Conservation (phyloP, 2,113 vertebrate genomes). For the Opisthocomus hoazin region DNA sequence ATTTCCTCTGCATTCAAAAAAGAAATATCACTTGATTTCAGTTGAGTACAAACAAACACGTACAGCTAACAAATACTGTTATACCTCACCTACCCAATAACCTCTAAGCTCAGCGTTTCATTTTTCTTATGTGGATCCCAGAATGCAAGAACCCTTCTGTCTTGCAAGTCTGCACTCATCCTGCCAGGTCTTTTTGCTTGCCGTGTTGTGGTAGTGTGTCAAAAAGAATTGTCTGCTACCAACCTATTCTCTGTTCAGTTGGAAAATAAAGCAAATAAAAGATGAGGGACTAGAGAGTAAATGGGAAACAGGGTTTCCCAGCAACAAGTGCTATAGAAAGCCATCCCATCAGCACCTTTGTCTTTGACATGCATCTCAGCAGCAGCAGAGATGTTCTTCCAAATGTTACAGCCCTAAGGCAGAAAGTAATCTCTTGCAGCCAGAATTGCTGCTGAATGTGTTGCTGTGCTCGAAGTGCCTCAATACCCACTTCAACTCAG, state of each 20-base stretch:
- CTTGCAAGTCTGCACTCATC: not conserved
- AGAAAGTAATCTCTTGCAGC: no score
- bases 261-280: not conserved
- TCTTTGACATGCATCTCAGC: no score
- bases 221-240: not conserved
- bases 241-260: not conserved
- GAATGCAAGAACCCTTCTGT: not conserved
- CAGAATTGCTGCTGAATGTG: not conserved
- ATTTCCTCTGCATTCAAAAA: not conserved
- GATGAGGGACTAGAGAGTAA: not conserved
- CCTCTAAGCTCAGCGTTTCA: not conserved
- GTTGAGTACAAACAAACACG: not conserved
- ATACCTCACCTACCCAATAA: not conserved
- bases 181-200: not conserved
- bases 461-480: not conserved
- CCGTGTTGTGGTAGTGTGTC: not conserved
- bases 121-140: not conserved
- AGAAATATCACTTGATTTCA: not conserved
- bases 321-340: not conserved
- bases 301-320: not conserved
- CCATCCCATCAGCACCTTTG: no score
- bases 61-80: not conserved
- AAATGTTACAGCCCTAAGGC: not conserved
- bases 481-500: not conserved
- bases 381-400: not conserved